phyloP scores from a whole-genome alignment of 2,888 invertebrate genomes.

The Drosophila yooni region DNA sequence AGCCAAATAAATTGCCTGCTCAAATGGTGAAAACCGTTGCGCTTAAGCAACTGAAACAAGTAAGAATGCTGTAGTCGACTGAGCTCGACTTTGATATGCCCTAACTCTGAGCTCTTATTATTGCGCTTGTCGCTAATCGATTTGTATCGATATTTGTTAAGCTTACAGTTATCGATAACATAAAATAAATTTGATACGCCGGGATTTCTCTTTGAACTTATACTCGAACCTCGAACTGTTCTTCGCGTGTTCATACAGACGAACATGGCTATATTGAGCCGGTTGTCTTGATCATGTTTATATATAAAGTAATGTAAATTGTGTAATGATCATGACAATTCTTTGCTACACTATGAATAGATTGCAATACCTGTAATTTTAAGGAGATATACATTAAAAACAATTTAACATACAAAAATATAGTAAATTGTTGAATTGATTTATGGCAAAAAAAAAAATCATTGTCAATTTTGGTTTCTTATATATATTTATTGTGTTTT shows the following conservation, averaged over 20 bases:
- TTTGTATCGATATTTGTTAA: background rate
- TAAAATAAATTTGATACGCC: background rate
- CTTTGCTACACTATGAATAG: background rate
- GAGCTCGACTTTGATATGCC: background rate
- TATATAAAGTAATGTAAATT: background rate
- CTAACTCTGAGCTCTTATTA: background rate
- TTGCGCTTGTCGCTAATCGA: background rate
- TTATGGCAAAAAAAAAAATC: background rate
- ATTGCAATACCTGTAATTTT: background rate
- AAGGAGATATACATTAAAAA: background rate
- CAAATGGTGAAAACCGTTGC: slow-evolving; percentile 46
- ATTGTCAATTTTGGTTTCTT: background rate
- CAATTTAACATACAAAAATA: background rate
- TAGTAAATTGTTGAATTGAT: background rate
- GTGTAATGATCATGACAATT: background rate
- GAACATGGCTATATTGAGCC: background rate
- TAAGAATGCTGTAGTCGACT: background rate
- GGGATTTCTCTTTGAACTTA: too few relatives aligned
- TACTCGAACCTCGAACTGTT: background rate
- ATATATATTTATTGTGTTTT: background rate
- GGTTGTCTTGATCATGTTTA: background rate
- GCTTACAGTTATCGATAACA: background rate
- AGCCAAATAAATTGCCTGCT: slow-evolving; percentile 54
- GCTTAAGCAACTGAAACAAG: slow-evolving; percentile 35
- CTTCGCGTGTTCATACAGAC: background rate